Base-by-base conservation (phyloP, 2,113 vertebrate species). In the Eptesicus fuscus region DNA sequence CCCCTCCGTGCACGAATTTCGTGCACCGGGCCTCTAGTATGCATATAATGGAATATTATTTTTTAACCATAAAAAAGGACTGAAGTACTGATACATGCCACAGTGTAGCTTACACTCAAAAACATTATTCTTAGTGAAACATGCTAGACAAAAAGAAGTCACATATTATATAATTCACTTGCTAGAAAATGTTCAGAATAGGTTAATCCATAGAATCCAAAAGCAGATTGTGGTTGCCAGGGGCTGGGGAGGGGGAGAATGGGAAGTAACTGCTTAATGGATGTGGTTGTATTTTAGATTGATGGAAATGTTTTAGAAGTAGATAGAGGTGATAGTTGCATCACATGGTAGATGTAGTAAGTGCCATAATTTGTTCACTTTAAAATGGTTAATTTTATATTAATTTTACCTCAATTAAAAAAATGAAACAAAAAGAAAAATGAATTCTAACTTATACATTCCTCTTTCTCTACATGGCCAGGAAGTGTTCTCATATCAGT, bases 341-440 rank as follows among this genome's bases (percentile, higher is more conserved):
- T 78, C 47, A 40, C 18, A 53, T 40, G 51, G 20, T 76, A 28
- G 74, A 18, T 90, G 3, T n/a, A 32, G 6, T 76, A 80, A 92
- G 20, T 42, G 44, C 0, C 37, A 91, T 3, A 32, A 42, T 80
- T 76, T 92, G 35, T 82, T 80, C 9, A 73, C 42, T 84, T 70
- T 35, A n/a, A 97, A 93, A 22, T 59, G 5, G 14, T 70, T 71
- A 51, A 77, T 37, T 88, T 63, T 14, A 22, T 16, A 2, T 89
- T 14, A 85, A 67, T 73, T 87, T 47, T 83, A n/a, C 2, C 51
- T 63, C 20, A 70, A n/a, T 42, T 71, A 20, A 71, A 77, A 59
- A 77, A 61, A 70, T 76, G 47, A 85, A 37, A 77, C 51, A 76
- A 76, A 47, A 85, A 35, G 89, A 35, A 53, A 42, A 92, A 84